Evolutionary conservation across 1,140 invertebrate species (phyloP), one percentile per base, ranked within the genome.

Genomic region (Bombus haemorrhoidalis): DNA sequence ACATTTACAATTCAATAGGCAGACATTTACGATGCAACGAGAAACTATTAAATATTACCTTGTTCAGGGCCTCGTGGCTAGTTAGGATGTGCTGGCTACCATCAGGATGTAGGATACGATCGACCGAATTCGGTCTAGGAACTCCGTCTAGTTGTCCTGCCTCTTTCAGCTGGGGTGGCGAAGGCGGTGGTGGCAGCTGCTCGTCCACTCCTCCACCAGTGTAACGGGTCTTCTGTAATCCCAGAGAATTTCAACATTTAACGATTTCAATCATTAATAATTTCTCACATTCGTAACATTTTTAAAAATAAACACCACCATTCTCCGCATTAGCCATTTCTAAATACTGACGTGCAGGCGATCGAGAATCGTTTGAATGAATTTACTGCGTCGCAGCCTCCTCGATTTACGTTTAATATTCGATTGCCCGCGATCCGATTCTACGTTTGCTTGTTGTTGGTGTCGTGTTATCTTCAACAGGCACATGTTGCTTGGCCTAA

Each of bases 161-260:
- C 78, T 96, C 95, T 78, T 96, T 95, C 41, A 95, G 87, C 68
- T 94, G 90, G 3, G 95, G 95, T 57, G 96, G 96, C n/a, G 96
- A 96, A 28, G 95, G 96, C 43, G 96, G 96, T 2, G 96, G 95
- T 81, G 96, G 96, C 81, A 96, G 93, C 80, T 96, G 95, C 86
- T 96, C 96, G 78, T 96, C 95, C 15, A 90, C 91, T 43, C 91
- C 92, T 62, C 87, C 91, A 28, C 88, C 78, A 25, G 83, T 90
- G 88, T 96, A 96, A 68, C 96, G 95, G 43, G 95, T 95, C 92
- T 96, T 96, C 96, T 96, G 95, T 6, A 95, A 95, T 69, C 59
- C 89, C 69, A 62, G 62, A 64, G 59, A 84, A 85, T 64, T 47
- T 41, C 41, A 77, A 18, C 18, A 3, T 25, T 73, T 34, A 73